Percentiles rank a stretch among this genome's conserved stretches.
These are phyloP conservation scores for Ornithoptera alexandrae DNA, from an alignment of 2,888 invertebrate genomes.

Conservation along the genomic window DNA sequence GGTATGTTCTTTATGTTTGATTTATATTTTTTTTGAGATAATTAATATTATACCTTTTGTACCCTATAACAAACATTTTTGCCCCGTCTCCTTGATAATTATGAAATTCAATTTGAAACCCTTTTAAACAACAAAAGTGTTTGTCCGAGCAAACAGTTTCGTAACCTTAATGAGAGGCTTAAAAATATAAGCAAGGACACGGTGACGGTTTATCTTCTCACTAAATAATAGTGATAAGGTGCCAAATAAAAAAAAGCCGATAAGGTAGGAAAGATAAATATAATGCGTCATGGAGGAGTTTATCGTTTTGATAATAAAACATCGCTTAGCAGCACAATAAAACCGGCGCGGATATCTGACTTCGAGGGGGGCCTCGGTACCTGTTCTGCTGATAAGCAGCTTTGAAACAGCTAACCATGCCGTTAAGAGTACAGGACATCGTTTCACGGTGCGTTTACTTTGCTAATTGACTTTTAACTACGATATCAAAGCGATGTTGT, in stretches of 20 bases:
- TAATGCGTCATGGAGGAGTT: constrained; percentile 52
- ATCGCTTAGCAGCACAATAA: constrained; percentile 68
- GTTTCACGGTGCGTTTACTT: constrained; percentile 12
- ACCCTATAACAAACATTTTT: too few relatives aligned
- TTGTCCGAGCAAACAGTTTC: not conserved
- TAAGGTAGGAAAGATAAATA: constrained; percentile 58
- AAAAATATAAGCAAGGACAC: constrained; percentile 34
- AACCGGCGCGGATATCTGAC: constrained; percentile 54
- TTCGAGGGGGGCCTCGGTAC: constrained; percentile 45
- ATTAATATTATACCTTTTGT: too few relatives aligned
- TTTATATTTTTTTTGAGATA: too few relatives aligned
- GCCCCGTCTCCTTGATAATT: too few relatives aligned
- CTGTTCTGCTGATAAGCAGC: constrained; percentile 26
- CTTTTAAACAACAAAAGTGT: not conserved
- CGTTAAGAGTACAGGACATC: constrained; percentile 27
- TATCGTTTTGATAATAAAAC: constrained; percentile 69
- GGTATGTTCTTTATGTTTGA: too few relatives aligned
- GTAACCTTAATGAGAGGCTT: constrained; percentile 26
- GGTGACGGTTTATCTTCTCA: constrained; percentile 61
- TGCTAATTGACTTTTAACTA: constrained; percentile 11
- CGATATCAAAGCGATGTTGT: not conserved
- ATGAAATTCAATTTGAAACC: too few relatives aligned
- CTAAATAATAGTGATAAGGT: constrained; percentile 74
- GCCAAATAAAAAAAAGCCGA: constrained; percentile 57
- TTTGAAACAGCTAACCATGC: constrained; percentile 15